Conservation (phyloP, 1,140 invertebrate species). For the Drosophila bocki region DNA sequence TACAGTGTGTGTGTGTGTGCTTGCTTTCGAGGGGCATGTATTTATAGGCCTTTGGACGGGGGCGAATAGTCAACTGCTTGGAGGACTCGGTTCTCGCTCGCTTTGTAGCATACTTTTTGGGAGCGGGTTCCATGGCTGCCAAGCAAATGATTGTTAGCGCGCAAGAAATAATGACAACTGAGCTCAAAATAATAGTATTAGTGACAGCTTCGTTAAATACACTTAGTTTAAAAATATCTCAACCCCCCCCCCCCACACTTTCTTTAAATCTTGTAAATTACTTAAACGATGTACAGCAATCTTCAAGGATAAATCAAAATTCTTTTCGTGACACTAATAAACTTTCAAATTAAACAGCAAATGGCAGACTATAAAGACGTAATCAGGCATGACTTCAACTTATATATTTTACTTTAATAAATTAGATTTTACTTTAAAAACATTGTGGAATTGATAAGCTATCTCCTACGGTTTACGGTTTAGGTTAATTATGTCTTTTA, state of each 20-base stretch:
- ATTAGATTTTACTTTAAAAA: not conserved
- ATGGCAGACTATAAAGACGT: not conserved
- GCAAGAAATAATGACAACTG: not conserved
- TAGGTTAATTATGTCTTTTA: not conserved
- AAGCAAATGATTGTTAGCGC: not conserved
- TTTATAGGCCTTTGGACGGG: constrained; percentile 12
- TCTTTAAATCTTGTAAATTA: not conserved
- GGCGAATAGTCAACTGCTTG: constrained; percentile 13
- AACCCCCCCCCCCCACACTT: too few relatives aligned
- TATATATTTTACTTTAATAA: not conserved
- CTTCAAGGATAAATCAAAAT: too few relatives aligned
- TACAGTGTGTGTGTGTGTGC: not conserved
- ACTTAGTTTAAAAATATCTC: not conserved
- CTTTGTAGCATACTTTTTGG: constrained; percentile 18
- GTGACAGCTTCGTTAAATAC: not conserved
- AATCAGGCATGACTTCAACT: not conserved
- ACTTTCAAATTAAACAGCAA: not conserved
- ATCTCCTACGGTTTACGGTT: not conserved
- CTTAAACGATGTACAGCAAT: not conserved
- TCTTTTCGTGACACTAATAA: too few relatives aligned
- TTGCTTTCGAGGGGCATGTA: constrained; percentile 9
- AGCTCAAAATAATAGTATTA: not conserved
- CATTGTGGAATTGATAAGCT: not conserved
- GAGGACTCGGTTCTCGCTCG: constrained; percentile 9
- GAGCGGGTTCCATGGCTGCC: not conserved